phyloP scores from a whole-genome alignment of 53 echinoderm and acorn worm genomes.

The Zoroaster sp. region DNA sequence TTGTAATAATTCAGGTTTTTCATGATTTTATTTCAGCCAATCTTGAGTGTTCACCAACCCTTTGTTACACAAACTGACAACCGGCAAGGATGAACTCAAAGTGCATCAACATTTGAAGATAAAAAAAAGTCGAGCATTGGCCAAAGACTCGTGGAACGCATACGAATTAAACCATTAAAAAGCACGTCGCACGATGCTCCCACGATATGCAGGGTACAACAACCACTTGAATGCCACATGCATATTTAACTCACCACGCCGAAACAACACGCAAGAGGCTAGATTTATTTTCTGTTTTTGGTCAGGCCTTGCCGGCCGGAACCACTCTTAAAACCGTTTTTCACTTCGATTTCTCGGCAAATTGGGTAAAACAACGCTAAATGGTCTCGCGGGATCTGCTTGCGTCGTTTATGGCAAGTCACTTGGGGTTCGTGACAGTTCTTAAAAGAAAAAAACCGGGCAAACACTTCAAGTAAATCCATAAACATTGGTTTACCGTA shows the following conservation, averaged over 20 bases:
- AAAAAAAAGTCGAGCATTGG: neutral
- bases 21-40: no score
- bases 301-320: slow-evolving; percentile 1
- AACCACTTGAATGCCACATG: slow-evolving; percentile 37
- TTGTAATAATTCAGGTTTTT: no score
- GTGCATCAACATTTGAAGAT: neutral
- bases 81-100: no score
- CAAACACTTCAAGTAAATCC: slow-evolving; percentile 45
- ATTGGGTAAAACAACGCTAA: slow-evolving; percentile 59
- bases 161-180: neutral
- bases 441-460: neutral
- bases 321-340: slow-evolving; percentile 37
- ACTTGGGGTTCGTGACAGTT: neutral
- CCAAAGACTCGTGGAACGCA: slow-evolving; percentile 1
- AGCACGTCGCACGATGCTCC: neutral
- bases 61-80: no score
- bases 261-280: slow-evolving; percentile 34
- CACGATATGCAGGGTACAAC: neutral
- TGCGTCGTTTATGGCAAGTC: slow-evolving; percentile 6
- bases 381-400: slow-evolving; percentile 21
- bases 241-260: slow-evolving; percentile 40
- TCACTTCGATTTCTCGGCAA: slow-evolving; percentile 51
- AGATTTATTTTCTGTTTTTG: neutral
- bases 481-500: neutral
- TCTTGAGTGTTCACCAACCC: no score